Evolutionary conservation across 2,888 invertebrate species (phyloP).

Genomic region (Hypercompe scribonia): DNA sequence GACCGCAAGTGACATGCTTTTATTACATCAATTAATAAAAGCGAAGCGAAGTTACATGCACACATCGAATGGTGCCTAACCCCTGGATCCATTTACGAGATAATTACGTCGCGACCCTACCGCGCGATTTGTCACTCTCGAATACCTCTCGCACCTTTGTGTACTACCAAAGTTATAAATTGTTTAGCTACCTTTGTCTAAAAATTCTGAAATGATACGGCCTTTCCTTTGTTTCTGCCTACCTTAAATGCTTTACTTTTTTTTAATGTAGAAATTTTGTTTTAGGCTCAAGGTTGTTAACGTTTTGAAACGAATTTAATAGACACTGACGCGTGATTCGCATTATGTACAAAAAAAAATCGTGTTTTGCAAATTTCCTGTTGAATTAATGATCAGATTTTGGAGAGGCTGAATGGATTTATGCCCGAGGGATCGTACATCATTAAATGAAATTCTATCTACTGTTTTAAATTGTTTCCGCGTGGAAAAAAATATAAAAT

Average conservation of each 20-base stretch:
- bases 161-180: conserved; percentile 49
- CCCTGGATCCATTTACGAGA: conserved; percentile 52
- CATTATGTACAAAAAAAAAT: conserved; percentile 1
- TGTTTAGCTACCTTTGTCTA: conserved; percentile 37
- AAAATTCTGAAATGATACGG: conserved; percentile 44
- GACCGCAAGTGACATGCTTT: conserved; percentile 22
- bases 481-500: not conserved
- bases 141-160: conserved; percentile 20
- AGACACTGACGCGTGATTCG: not conserved
- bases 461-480: not conserved
- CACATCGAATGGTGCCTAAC: conserved; percentile 25
- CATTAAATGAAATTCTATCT: not conserved
- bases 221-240: conserved; percentile 39
- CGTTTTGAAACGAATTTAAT: conserved; percentile 15
- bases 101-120: conserved; percentile 43
- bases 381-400: conserved; percentile 5
- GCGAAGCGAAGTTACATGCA: not conserved
- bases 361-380: conserved; percentile 3
- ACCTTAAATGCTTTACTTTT: conserved; percentile 17
- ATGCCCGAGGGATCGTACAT: not conserved
- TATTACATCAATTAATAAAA: conserved; percentile 46
- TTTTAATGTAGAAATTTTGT: conserved; percentile 6
- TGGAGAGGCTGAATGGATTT: not conserved
- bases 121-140: conserved; percentile 40
- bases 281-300: conserved; percentile 10